Evolutionary conservation across 2,888 invertebrate species (phyloP).

Genomic region (Corbicula japonica): DNA sequence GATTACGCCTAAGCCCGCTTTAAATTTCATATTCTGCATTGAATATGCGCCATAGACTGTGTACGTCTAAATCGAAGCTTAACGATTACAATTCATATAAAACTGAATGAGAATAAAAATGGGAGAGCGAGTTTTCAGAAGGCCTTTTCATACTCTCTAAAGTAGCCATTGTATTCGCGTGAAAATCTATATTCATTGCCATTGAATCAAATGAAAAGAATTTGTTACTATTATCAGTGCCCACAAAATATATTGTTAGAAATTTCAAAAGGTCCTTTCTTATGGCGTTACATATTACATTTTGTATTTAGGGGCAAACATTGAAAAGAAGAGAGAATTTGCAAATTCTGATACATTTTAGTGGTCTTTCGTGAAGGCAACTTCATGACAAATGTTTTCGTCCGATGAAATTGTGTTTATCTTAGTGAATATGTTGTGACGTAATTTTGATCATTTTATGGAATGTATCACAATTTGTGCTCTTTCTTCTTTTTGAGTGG

Average conservation of each 20-base stretch:
- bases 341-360: conserved; percentile 53
- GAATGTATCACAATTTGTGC: conserved; percentile 35
- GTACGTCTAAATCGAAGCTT: conserved; percentile 55
- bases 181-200: conserved; percentile 80
- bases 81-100: conserved; percentile 65
- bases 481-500: neutral
- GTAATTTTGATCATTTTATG: neutral
- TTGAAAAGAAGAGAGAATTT: conserved; percentile 57
- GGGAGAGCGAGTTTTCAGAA: conserved; percentile 41
- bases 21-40: conserved; percentile 58
- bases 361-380: conserved; percentile 38
- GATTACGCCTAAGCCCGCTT: conserved; percentile 49
- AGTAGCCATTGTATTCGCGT: conserved; percentile 65
- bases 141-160: conserved; percentile 58
- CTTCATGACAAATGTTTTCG: conserved; percentile 23
- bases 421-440: neutral
- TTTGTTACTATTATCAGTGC: conserved; percentile 80
- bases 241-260: conserved; percentile 83
- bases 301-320: conserved; percentile 61
- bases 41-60: conserved; percentile 20
- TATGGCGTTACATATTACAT: conserved; percentile 82
- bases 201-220: conserved; percentile 78
- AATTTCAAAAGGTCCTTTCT: conserved; percentile 82
- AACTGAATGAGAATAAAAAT: conserved; percentile 52
- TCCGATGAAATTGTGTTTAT: neutral